A percentile compares a stretch with the other conserved stretches of the same genome.
Conservation (phyloP, 2,113 vertebrate genomes). For the Lota lota region DNA sequence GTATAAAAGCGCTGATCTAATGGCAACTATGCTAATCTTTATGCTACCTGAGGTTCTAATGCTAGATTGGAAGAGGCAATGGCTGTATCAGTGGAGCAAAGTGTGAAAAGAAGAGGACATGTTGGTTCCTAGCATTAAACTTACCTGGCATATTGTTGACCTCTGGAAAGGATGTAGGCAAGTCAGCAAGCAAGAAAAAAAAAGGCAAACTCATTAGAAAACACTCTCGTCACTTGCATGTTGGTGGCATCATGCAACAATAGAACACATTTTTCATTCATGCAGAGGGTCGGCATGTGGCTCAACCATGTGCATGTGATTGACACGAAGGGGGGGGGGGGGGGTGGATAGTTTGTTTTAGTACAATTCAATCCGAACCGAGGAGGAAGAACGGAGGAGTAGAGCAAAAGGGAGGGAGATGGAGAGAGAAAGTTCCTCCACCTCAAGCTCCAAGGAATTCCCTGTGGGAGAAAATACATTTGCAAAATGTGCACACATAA, state of each 20-base stretch:
- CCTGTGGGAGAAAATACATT: constrained; percentile 9
- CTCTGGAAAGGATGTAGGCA: constrained; percentile 78
- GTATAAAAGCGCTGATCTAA: too few species aligned
- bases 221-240: constrained; percentile 85
- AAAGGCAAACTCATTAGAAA: constrained; percentile 42
- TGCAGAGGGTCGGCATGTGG: constrained; percentile 56
- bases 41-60: too few species aligned
- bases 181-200: constrained; percentile 63
- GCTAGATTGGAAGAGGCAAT: too few species aligned
- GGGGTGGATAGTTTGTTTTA: too few species aligned
- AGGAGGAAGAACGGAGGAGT: too few species aligned
- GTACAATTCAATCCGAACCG: too few species aligned
- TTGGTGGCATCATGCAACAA: constrained; percentile 78
- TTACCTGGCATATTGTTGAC: constrained; percentile 92
- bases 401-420: not conserved
- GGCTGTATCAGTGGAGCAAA: too few species aligned
- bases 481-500: constrained; percentile 6
- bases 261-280: constrained; percentile 52
- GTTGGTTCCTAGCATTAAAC: constrained; percentile 49
- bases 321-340: constrained; percentile 10
- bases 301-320: constrained; percentile 66
- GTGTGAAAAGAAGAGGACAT: too few species aligned
- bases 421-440: not conserved
- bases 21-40: too few species aligned
- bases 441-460: not conserved